Evolutionary conservation across 2,888 invertebrate genomes (phyloP).

Genomic region (Lithodes maja): DNA sequence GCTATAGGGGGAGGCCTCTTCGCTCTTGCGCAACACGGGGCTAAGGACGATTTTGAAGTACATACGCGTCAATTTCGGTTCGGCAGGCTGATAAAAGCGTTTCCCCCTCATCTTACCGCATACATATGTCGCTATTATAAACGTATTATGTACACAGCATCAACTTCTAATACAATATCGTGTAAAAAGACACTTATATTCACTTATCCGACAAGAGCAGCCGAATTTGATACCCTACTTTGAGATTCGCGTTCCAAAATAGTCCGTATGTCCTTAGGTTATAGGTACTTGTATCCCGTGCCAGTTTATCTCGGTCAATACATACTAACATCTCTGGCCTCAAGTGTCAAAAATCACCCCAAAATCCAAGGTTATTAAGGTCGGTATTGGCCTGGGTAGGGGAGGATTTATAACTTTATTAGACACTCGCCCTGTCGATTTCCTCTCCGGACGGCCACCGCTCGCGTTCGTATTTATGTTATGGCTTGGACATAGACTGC

Average conservation of each 20-base stretch:
- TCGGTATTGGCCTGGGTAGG: conserved; percentile 4
- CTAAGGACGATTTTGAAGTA: not conserved
- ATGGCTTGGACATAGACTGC: not conserved
- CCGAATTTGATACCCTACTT: not conserved
- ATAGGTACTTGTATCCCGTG: conserved; percentile 13
- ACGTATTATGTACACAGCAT: conserved; percentile 55
- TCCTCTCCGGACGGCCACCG: conserved; percentile 12
- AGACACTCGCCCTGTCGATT: conserved; percentile 42
- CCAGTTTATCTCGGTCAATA: not conserved
- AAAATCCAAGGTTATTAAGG: not conserved
- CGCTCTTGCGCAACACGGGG: not conserved
- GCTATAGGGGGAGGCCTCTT: not conserved
- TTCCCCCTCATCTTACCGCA: not conserved
- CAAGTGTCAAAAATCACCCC: not conserved
- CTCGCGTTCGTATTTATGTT: not conserved
- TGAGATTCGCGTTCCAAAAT: not conserved
- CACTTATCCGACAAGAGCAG: conserved; percentile 29
- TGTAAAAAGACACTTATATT: conserved; percentile 53
- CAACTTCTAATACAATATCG: conserved; percentile 41
- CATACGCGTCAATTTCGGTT: not conserved
- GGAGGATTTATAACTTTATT: conserved; percentile 56
- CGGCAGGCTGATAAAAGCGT: not conserved
- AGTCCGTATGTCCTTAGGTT: not conserved
- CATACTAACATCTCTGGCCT: not conserved
- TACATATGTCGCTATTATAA: conserved; percentile 56